A percentile compares a stretch with the other conserved stretches of the same genome.
phyloP scores from a whole-genome alignment of 1,140 invertebrate genomes.

The Drosophila eugracilis region DNA sequence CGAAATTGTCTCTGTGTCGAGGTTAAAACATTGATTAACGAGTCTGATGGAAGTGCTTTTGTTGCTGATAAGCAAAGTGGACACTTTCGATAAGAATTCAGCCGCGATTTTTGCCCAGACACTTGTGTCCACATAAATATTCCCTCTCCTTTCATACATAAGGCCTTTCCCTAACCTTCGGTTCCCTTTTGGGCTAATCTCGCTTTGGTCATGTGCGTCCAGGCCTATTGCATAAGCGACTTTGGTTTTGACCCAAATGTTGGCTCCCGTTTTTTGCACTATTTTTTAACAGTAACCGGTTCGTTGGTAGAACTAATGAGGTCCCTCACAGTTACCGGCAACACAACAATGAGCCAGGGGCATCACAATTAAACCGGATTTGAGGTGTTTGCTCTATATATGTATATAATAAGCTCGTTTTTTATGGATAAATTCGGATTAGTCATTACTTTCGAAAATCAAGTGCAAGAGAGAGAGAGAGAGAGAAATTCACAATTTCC shows the following conservation, averaged over 20 bases:
- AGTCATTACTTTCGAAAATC: slow-evolving; percentile 31
- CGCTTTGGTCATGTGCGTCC: slow-evolving; percentile 26
- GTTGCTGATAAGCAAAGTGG: slow-evolving; percentile 39
- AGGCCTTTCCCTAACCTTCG: neutral
- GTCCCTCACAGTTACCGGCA: slow-evolving; percentile 8
- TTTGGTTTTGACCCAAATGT: slow-evolving; percentile 25
- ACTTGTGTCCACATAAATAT: neutral
- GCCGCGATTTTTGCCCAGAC: neutral
- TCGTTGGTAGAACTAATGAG: slow-evolving; percentile 58
- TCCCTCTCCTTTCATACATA: too few relatives aligned
- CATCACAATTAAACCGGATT: slow-evolving; percentile 50
- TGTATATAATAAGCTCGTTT: slow-evolving; percentile 37
- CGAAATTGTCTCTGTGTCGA: slow-evolving; percentile 13
- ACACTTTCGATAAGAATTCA: slow-evolving; percentile 40
- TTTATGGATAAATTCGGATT: slow-evolving; percentile 27
- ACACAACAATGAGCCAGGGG: slow-evolving; percentile 22
- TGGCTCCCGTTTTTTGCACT: slow-evolving; percentile 29
- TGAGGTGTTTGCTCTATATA: slow-evolving; percentile 26
- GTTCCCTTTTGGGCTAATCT: slow-evolving; percentile 23
- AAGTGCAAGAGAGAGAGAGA: slow-evolving; percentile 1
- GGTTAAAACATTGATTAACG: slow-evolving; percentile 46
- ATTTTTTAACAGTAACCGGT: slow-evolving; percentile 38
- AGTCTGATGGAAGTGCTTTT: slow-evolving; percentile 22
- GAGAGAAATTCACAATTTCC: slow-evolving; percentile 13
- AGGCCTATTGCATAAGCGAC: slow-evolving; percentile 35